Conservation (phyloP, 2,113 vertebrate genomes). For the Lamprologus tigripictilis region DNA sequence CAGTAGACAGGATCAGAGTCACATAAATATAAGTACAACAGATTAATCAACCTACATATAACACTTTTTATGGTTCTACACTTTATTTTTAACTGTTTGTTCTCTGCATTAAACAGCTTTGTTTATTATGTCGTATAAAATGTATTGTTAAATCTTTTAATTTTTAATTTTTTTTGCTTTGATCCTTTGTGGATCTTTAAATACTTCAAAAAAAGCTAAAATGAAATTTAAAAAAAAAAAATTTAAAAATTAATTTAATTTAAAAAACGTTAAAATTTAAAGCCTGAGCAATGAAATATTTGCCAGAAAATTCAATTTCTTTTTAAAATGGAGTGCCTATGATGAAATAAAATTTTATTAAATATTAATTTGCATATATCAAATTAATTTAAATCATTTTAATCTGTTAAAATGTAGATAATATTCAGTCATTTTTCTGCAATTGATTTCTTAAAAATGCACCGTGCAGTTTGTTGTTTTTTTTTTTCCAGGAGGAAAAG, state of each 20-base stretch:
- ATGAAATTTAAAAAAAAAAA: rapidly evolving
- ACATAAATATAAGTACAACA: not conserved
- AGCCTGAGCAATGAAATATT: not conserved
- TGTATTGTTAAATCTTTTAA: not conserved
- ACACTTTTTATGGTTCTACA: not conserved
- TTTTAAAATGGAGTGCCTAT: not conserved
- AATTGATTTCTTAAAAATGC: rapidly evolving
- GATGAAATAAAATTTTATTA: not conserved
- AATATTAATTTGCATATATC: not conserved
- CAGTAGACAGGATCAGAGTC: not conserved
- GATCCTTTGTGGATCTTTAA: not conserved
- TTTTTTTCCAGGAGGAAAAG: not conserved
- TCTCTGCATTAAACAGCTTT: not conserved
- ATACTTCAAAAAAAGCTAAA: not conserved
- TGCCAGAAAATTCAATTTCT: not conserved
- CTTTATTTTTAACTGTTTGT: not conserved
- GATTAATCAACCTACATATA: not conserved
- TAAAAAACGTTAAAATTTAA: not conserved
- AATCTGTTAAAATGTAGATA: not conserved
- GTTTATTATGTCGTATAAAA: not conserved
- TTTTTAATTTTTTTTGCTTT: not conserved
- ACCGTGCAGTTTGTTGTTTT: not conserved
- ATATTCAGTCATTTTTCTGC: not conserved
- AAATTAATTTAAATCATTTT: not conserved
- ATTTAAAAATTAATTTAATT: no score